phyloP scores from a whole-genome alignment of 2,797 vertebrate genomes.

The Toxotes lorentzi region DNA sequence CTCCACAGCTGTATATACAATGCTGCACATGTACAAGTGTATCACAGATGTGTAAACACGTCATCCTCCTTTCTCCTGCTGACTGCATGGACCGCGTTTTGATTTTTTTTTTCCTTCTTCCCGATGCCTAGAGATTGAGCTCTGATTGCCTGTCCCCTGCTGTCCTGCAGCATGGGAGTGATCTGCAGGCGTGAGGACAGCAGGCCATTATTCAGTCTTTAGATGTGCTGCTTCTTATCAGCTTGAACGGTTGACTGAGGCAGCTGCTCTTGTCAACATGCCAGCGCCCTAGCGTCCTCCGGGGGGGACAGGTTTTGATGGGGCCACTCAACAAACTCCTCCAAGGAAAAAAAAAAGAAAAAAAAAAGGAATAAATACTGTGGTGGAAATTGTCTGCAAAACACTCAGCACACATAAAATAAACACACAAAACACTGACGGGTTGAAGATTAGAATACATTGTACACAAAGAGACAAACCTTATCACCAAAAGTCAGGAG shows the following conservation, averaged over 20 bases:
- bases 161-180: conserved; percentile 64
- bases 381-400: not conserved
- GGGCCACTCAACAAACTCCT: conserved; percentile 44
- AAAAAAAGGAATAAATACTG: not conserved
- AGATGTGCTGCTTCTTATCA: conserved; percentile 78
- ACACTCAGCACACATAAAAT: not conserved
- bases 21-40: conserved; percentile 8
- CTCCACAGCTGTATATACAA: not conserved
- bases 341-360: not conserved
- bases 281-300: conserved; percentile 59
- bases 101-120: not conserved
- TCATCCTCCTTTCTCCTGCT: conserved; percentile 43
- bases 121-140: conserved; percentile 56
- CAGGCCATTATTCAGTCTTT: conserved; percentile 80
- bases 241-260: conserved; percentile 64
- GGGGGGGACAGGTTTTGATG: conserved; percentile 42
- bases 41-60: conserved; percentile 50
- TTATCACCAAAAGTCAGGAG: not conserved
- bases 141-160: conserved; percentile 75
- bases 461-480: not conserved
- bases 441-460: not conserved
- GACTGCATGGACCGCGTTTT: conserved; percentile 33
- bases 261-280: conserved; percentile 78
- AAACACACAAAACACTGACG: not conserved
- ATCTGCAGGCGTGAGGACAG: conserved; percentile 72